Evolutionary conservation across 1,140 invertebrate species (phyloP), one percentile per base, ranked within the genome.

Genomic region (Proctacanthus coquilletti): DNA sequence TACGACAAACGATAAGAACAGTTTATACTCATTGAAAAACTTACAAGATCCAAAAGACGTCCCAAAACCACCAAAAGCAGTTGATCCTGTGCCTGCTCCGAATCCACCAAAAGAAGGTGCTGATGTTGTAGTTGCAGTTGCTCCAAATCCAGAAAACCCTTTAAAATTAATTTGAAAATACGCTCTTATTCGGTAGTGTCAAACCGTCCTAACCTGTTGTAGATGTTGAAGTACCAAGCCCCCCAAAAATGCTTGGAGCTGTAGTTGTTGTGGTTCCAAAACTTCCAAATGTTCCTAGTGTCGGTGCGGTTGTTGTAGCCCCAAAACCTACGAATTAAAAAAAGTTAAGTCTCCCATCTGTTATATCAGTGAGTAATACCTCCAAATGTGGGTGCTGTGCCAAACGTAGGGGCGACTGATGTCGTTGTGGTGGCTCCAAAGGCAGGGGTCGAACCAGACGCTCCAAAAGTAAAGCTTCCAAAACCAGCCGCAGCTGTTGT

Each of bases 111-210:
- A 74, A 2, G 53, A 13, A 13, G 51, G 49, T 8, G 62, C 44
- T 25, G 51, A 42, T 14, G 51, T 52, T 29, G 63, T 60, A 5
- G 62, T 52, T 34, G 62, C 42, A 10, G 57, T 49, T 39, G 57
- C 33, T 8, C 72, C 72, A 60, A 75, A 74, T 27, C 65, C 66
- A 6, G 66, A 65, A 56, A 77, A 76, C 8, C 69, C 67, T 41
- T 42, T 52, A 50, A 54, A 38, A 42, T n/a, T n/a, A n/a, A n/a
- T n/a, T n/a, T n/a, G n/a, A n/a, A n/a, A 38, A 3, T 37, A 33
- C 6, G 42, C 18, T 20, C 25, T 4, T 46, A 36, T 21, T 42
- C 41, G 11, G 48, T 43, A 2, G 42, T 40, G 3, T 43, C 37
- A 27, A 41, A 36, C 3, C 52, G 45, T 4, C 50, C n/a, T n/a